These are phyloP conservation scores for Chydorus sphaericus DNA, from an alignment of 2,888 invertebrate genomes.

Conservation along the genomic window DNA sequence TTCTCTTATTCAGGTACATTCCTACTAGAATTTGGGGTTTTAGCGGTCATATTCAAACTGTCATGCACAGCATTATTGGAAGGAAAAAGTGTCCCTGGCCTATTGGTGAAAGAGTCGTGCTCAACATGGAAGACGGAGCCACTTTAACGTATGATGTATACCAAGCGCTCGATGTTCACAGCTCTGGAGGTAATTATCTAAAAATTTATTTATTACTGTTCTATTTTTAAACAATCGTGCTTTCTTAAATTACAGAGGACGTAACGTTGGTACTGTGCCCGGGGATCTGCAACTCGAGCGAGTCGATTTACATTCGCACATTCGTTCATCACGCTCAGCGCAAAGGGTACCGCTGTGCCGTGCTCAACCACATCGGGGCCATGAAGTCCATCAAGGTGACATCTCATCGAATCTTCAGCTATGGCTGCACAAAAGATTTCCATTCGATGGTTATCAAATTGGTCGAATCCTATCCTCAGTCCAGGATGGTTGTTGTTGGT, in stretches of 20 bases:
- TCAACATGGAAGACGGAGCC: slow-evolving; percentile 64
- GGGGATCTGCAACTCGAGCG: slow-evolving; percentile 87
- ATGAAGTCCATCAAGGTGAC: slow-evolving; percentile 71
- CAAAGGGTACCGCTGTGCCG: slow-evolving; percentile 80
- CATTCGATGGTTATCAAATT: slow-evolving; percentile 65
- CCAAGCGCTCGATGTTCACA: slow-evolving; percentile 47
- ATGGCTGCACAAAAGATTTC: slow-evolving; percentile 82
- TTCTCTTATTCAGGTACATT: slow-evolving; percentile 46
- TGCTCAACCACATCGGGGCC: slow-evolving; percentile 86
- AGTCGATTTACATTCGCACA: slow-evolving; percentile 83
- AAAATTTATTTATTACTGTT: not conserved
- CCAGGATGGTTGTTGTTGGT: slow-evolving; percentile 68
- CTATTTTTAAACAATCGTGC: not conserved
- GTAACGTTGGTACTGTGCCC: slow-evolving; percentile 76
- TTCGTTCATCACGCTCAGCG: slow-evolving; percentile 84
- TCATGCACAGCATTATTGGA: slow-evolving; percentile 74
- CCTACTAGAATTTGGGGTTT: slow-evolving; percentile 88
- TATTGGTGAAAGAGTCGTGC: slow-evolving; percentile 62
- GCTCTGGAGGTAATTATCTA: slow-evolving; percentile 15
- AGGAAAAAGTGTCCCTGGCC: slow-evolving; percentile 79
- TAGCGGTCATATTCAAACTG: slow-evolving; percentile 87
- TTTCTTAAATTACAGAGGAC: slow-evolving; percentile 45
- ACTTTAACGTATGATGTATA: slow-evolving; percentile 86
- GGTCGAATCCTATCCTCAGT: slow-evolving; percentile 52
- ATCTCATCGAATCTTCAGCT: slow-evolving; percentile 75